Conservation (phyloP, 2,113 vertebrate genomes). For the Megaleporinus macrocephalus region DNA sequence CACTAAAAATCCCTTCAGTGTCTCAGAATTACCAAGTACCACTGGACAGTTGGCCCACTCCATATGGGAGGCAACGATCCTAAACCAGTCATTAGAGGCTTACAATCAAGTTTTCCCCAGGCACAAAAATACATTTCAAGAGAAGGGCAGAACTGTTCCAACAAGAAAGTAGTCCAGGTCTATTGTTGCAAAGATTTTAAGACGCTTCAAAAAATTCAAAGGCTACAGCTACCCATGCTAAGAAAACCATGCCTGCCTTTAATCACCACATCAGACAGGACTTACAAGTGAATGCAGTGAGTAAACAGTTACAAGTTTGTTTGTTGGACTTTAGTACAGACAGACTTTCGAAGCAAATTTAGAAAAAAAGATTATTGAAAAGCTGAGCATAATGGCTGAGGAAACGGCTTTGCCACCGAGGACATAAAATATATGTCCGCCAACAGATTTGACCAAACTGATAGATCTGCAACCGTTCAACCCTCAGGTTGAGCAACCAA, state of each 20-base stretch:
- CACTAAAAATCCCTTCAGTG: slow-evolving; percentile 44
- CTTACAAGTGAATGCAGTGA: slow-evolving; percentile 69
- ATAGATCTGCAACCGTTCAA: not conserved
- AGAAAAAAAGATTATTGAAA: not conserved
- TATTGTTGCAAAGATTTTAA: not conserved
- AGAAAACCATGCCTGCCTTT: slow-evolving; percentile 73
- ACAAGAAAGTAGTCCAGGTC: slow-evolving; percentile 7
- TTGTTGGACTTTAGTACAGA: slow-evolving; percentile 73
- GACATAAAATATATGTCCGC: not conserved
- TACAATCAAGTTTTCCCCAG: not conserved
- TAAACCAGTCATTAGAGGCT: slow-evolving; percentile 4
- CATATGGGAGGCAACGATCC: not conserved
- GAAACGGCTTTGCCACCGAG: not conserved
- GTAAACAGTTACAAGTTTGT: slow-evolving; percentile 38
- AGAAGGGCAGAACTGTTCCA: not conserved
- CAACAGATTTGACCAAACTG: not conserved
- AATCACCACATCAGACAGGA: slow-evolving; percentile 72
- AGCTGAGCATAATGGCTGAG: slow-evolving; percentile 62
- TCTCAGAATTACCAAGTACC: slow-evolving; percentile 14
- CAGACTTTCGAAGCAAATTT: slow-evolving; percentile 57
- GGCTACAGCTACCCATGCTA: slow-evolving; percentile 30
- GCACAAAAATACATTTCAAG: slow-evolving; percentile 24
- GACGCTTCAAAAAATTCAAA: not conserved
- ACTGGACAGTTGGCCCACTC: not conserved
- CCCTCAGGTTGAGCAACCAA: not conserved